Percentiles rank a stretch among this genome's conserved stretches.
Evolutionary conservation across 1,140 invertebrate species (phyloP).

Genomic region (Heliconius congener): DNA sequence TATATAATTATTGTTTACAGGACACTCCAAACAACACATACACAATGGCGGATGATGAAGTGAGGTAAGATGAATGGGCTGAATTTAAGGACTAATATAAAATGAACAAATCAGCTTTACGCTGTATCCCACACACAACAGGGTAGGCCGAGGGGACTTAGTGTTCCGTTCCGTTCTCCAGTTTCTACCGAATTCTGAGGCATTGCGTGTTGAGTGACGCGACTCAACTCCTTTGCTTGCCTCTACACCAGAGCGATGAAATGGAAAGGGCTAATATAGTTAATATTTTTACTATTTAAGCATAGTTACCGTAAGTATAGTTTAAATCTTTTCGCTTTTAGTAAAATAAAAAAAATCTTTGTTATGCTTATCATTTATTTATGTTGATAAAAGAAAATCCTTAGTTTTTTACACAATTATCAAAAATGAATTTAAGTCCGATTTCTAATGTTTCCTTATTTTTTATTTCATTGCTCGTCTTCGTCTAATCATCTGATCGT

Average conservation of each 20-base stretch:
- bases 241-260: no score
- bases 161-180: no score
- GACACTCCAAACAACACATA: conserved; percentile 76
- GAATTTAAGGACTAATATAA: not conserved
- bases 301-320: not conserved
- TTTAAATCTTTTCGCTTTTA: conserved; percentile 5
- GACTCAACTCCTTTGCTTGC: no score
- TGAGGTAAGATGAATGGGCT: conserved; percentile 83
- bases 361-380: no score
- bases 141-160: no score
- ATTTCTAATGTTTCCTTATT: conserved; percentile 44
- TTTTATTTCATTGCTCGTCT: conserved; percentile 55
- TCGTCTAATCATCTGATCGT: conserved; percentile 26
- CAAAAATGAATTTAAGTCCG: not conserved
- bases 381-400: no score
- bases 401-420: no score
- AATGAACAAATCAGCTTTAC: no score
- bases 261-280: not conserved
- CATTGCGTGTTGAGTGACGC: no score
- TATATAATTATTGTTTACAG: conserved; percentile 60
- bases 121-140: no score
- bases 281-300: not conserved
- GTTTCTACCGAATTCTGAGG: no score
- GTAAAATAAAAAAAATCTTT: no score
- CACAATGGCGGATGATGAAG: conserved; percentile 94